A percentile compares a stretch with the other conserved stretches of the same genome.
phyloP scores from a whole-genome alignment of 2,797 vertebrate species.

The Rhodeus uyekii region DNA sequence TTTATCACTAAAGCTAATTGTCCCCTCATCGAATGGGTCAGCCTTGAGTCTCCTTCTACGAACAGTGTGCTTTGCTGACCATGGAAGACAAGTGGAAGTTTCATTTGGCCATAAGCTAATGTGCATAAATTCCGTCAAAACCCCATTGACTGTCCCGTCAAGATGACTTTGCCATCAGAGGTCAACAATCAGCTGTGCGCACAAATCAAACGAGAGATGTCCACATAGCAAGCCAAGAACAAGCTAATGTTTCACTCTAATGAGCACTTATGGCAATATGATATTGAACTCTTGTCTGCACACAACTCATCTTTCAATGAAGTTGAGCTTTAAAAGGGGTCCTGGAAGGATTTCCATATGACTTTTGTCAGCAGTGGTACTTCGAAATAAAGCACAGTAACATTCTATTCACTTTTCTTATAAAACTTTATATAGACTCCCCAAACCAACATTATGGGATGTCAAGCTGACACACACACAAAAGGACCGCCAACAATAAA shows the following conservation, averaged over 20 bases:
- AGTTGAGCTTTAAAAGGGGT: slow-evolving; percentile 41
- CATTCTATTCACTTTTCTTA: not conserved
- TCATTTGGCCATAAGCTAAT: not conserved
- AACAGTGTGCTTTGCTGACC: slow-evolving; percentile 32
- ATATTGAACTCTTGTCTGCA: slow-evolving; percentile 49
- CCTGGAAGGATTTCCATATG: slow-evolving; percentile 20
- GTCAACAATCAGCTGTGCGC: slow-evolving; percentile 46
- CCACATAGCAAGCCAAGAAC: slow-evolving; percentile 30
- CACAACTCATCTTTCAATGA: slow-evolving; percentile 45
- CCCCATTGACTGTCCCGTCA: slow-evolving; percentile 4
- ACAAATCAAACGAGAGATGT: slow-evolving; percentile 36
- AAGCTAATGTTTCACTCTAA: slow-evolving; percentile 60
- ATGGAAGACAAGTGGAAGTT: not conserved
- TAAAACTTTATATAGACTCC: slow-evolving; percentile 13
- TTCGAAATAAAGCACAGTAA: slow-evolving; percentile 8
- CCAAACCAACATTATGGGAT: not conserved
- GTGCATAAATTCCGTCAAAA: not conserved
- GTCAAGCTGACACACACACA: not conserved
- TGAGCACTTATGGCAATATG: slow-evolving; percentile 53
- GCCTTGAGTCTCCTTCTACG: slow-evolving; percentile 54
- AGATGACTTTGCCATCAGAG: slow-evolving; percentile 28
- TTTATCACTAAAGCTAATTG: slow-evolving; percentile 68
- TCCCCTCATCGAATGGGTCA: slow-evolving; percentile 60
- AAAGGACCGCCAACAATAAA: not conserved
- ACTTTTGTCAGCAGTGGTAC: slow-evolving; percentile 23